Conservation (phyloP, 2,888 invertebrate genomes). For the Trachelus stipa region DNA sequence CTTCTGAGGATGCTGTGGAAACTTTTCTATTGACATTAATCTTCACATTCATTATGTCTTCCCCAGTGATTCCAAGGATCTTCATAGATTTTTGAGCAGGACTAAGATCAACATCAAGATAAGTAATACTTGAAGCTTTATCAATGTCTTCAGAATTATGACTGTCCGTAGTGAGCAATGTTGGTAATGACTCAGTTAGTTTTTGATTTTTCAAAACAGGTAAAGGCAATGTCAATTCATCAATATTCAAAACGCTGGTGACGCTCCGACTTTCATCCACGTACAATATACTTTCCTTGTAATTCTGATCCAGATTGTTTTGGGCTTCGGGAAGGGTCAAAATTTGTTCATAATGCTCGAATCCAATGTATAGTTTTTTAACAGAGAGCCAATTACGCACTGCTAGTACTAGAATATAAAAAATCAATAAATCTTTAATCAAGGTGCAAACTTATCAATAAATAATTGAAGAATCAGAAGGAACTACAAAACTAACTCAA, state of each 20-base stretch:
- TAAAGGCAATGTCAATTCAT: slow-evolving; percentile 17
- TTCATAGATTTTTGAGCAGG: slow-evolving; percentile 44
- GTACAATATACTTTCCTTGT: not conserved
- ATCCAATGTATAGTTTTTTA: not conserved
- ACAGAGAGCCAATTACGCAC: not conserved
- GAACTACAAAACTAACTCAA: slow-evolving; percentile 35
- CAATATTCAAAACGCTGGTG: slow-evolving; percentile 34
- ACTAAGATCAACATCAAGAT: slow-evolving; percentile 30
- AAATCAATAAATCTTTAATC: not conserved
- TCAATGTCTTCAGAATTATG: slow-evolving; percentile 31
- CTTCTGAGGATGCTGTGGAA: not conserved
- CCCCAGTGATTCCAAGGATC: slow-evolving; percentile 40
- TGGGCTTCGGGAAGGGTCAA: not conserved
- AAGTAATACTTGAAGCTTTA: slow-evolving; percentile 24
- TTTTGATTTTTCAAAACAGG: slow-evolving; percentile 14
- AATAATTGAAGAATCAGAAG: not conserved
- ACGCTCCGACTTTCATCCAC: slow-evolving; percentile 21
- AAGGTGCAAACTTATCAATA: not conserved
- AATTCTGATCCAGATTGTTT: not conserved
- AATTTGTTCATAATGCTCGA: not conserved
- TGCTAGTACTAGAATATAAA: not conserved
- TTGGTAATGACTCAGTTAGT: slow-evolving; percentile 37
- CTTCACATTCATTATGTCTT: slow-evolving; percentile 32
- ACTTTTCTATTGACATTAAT: not conserved
- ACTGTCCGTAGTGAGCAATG: slow-evolving; percentile 33